Evolutionary conservation across 2,888 invertebrate genomes (phyloP), one percentile per base, ranked within the genome.

Genomic region (Epinotia bilunana): DNA sequence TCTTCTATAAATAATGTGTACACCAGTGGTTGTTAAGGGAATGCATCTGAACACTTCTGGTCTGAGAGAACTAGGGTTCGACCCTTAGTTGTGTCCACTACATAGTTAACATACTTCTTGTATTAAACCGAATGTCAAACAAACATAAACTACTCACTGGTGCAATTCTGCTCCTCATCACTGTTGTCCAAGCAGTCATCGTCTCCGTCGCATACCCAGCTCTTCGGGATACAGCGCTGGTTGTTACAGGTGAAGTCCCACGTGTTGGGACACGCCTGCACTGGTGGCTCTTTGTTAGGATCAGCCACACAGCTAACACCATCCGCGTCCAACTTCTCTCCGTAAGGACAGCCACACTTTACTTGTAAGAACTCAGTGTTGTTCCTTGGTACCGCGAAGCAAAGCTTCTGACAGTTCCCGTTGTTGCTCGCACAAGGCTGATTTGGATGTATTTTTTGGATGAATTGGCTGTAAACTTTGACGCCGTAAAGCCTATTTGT

Each of bases 131-230:
- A 43, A 43, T 43, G 1, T 4, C 2, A 39, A 12, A 33, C 1
- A 49, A 16, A 43, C 23, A 20, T 43, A 18, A n/a, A 18, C 39
- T 49, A 95, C 96, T 95, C 87, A 97, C 97, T 98, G 72, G 98
- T 98, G 87, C 99, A 99, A 84, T 99, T 98, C 86, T 98, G 98
- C 90, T 97, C 97, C 89, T 99, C 99, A 86, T 99, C 99, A 73
- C 98, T 98, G 91, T 98, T 98, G 86, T 99, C 99, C 82, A 99
- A 92, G 83, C 99, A 99, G 87, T 99, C 99, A 85, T 99, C 98
- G 83, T 99, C 99, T 0, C 98, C 99, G 86, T 99, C 99, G 87
- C 99, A 99, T 1, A 98, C 97, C 99, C 99, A 99, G 11, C 97
- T 97, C 87, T 98, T 98, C 0, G 98, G 98, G 70, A 99, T 98